Percentiles rank a stretch among this genome's conserved stretches.
Conservation (phyloP, 2,888 invertebrate species). For the Aelia acuminata region DNA sequence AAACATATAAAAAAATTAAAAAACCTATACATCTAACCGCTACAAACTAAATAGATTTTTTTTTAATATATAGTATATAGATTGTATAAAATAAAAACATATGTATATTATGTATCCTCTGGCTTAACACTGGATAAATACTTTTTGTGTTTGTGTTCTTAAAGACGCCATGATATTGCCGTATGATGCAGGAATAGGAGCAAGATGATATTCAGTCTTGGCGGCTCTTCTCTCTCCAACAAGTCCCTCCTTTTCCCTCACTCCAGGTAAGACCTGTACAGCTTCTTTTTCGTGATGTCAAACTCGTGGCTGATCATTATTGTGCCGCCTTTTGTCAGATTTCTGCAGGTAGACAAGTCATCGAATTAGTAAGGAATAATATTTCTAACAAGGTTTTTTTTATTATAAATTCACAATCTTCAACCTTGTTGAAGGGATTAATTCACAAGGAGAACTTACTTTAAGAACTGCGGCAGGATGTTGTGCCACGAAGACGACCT, state of each 20-base stretch:
- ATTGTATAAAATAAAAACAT: conserved; percentile 60
- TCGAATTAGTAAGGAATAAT: conserved; percentile 47
- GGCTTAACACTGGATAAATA: conserved; percentile 53
- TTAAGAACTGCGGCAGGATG: conserved; percentile 89
- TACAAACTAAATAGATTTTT: conserved; percentile 60
- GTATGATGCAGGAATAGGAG: conserved; percentile 57
- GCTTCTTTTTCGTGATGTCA: conserved; percentile 90
- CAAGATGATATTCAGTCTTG: conserved; percentile 59
- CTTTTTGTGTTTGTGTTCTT: conserved; percentile 56
- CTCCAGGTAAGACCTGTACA: conserved; percentile 84
- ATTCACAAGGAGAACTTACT: conserved; percentile 76
- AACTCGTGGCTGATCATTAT: conserved; percentile 91
- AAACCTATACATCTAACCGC: conserved; percentile 59
- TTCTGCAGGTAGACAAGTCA: conserved; percentile 73
- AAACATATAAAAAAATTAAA: conserved; percentile 57
- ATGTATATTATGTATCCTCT: conserved; percentile 59
- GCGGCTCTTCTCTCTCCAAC: conserved; percentile 57
- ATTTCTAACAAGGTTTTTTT: conserved; percentile 34
- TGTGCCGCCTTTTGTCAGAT: conserved; percentile 87
- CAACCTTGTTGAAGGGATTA: conserved; percentile 2
- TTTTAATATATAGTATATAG: conserved; percentile 56
- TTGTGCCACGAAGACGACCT: conserved; percentile 83
- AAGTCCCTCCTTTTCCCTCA: conserved; percentile 60
- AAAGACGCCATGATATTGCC: conserved; percentile 56
- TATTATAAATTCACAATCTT: conserved; percentile 6